These are phyloP conservation scores for Epirrhoe alternata DNA, from an alignment of 2,888 invertebrate species.

Conservation along the genomic window DNA sequence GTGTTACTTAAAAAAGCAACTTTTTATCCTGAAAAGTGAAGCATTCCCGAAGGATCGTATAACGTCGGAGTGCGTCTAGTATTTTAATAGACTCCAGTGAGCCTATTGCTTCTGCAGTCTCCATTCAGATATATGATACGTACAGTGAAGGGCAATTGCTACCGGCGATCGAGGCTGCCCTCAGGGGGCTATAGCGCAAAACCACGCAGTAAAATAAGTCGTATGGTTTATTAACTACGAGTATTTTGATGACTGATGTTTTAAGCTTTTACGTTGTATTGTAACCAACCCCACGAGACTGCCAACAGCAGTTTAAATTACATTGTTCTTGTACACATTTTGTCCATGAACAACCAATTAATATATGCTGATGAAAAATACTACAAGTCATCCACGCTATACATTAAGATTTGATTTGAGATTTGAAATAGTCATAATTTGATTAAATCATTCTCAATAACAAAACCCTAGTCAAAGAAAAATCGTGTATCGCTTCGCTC, in stretches of 20 bases:
- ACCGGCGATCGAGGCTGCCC: slow-evolving; percentile 7
- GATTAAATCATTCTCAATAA: neutral
- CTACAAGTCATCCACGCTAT: no score
- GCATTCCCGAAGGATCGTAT: neutral
- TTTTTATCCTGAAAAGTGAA: neutral
- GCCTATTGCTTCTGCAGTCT: neutral
- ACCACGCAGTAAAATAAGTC: slow-evolving; percentile 7
- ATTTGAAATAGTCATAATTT: no score
- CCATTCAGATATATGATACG: neutral
- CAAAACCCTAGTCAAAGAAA: neutral
- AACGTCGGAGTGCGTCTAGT: neutral
- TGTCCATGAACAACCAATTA: no score
- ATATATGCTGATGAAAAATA: no score
- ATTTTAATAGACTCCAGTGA: neutral
- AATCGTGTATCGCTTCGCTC: neutral
- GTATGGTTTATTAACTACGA: neutral
- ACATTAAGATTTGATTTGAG: no score
- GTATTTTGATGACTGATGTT: neutral
- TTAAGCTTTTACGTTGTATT: neutral
- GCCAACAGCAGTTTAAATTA: no score
- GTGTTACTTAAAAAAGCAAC: no score
- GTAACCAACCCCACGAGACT: no score
- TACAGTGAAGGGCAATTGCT: slow-evolving; percentile 16
- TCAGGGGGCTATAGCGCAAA: slow-evolving; percentile 10
- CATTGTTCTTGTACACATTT: no score